phyloP scores from a whole-genome alignment of 2,113 vertebrate genomes.

The Ranitomeya imitator region DNA sequence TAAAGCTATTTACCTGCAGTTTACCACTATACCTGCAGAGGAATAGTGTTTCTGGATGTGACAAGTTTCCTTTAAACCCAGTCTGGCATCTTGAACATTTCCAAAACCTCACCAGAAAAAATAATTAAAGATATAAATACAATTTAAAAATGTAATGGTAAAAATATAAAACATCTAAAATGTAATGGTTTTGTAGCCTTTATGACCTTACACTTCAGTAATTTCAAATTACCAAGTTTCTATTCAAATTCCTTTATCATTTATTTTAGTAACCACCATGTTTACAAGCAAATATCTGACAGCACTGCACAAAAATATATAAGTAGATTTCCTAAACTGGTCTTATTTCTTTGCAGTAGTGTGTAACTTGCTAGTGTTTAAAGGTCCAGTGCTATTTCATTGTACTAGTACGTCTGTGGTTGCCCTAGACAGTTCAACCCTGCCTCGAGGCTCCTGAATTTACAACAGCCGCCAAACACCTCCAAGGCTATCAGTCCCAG shows the following conservation, averaged over 20 bases:
- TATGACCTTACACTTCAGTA: neutral
- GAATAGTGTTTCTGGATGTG: too few species aligned
- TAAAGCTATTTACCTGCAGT: too few species aligned
- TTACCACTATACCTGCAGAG: too few species aligned
- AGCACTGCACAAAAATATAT: neutral
- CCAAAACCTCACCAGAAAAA: too few species aligned
- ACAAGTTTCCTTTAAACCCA: too few species aligned
- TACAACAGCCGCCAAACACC: slow-evolving; percentile 70
- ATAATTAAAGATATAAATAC: too few species aligned
- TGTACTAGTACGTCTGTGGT: slow-evolving; percentile 53
- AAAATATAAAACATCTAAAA: neutral
- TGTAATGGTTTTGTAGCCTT: neutral
- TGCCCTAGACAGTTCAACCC: slow-evolving; percentile 66
- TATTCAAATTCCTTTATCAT: neutral
- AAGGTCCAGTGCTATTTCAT: slow-evolving; percentile 32
- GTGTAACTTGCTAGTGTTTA: slow-evolving; percentile 1
- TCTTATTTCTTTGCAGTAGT: neutral
- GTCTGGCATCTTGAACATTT: too few species aligned
- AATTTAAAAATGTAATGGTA: neutral
- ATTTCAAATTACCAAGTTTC: neutral
- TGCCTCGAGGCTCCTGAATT: slow-evolving; percentile 71
- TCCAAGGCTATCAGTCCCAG: slow-evolving; percentile 66
- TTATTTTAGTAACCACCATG: neutral
- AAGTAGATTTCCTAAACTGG: neutral
- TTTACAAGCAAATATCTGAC: neutral